Evolutionary conservation across 2,888 invertebrate species (phyloP).

Genomic region (Lepidochrysops patricia): DNA sequence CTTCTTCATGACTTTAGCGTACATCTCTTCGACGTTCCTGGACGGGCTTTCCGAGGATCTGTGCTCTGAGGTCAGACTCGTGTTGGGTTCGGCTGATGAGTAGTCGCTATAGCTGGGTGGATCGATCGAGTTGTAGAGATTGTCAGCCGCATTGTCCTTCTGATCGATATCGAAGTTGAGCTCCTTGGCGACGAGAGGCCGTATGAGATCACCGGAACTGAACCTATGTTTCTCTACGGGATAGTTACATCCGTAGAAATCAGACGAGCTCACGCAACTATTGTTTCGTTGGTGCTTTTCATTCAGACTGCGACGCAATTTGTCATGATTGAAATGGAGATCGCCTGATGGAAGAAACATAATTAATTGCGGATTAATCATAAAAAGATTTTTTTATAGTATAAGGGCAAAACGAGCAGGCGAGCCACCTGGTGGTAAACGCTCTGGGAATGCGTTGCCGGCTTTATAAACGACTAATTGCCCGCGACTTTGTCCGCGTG

Average conservation of each 20-base stretch:
- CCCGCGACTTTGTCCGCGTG: too few relatives aligned
- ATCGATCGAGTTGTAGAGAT: conserved; percentile 60
- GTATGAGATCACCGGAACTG: conserved; percentile 64
- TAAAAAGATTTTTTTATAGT: too few relatives aligned
- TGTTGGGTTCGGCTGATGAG: conserved; percentile 47
- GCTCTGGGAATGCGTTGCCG: too few relatives aligned
- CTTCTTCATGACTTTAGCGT: conserved; percentile 89
- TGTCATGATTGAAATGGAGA: conserved; percentile 62
- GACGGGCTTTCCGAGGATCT: conserved; percentile 73
- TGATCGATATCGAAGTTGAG: conserved; percentile 61
- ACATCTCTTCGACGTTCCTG: conserved; percentile 89
- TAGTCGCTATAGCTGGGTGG: conserved; percentile 49
- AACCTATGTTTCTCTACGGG: conserved; percentile 69
- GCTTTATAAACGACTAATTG: too few relatives aligned
- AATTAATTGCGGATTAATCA: background rate
- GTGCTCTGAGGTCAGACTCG: conserved; percentile 45
- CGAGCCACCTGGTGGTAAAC: too few relatives aligned
- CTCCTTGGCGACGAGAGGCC: conserved; percentile 63
- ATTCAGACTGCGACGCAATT: conserved; percentile 63
- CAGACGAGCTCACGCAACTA: conserved; percentile 69
- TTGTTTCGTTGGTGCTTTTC: conserved; percentile 71
- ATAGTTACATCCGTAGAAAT: conserved; percentile 71
- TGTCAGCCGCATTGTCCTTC: conserved; percentile 41
- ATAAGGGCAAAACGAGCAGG: too few relatives aligned
- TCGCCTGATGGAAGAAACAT: conserved; percentile 41